Evolutionary conservation across 2,113 vertebrate genomes (phyloP).

Genomic region (Psophia crepitans): DNA sequence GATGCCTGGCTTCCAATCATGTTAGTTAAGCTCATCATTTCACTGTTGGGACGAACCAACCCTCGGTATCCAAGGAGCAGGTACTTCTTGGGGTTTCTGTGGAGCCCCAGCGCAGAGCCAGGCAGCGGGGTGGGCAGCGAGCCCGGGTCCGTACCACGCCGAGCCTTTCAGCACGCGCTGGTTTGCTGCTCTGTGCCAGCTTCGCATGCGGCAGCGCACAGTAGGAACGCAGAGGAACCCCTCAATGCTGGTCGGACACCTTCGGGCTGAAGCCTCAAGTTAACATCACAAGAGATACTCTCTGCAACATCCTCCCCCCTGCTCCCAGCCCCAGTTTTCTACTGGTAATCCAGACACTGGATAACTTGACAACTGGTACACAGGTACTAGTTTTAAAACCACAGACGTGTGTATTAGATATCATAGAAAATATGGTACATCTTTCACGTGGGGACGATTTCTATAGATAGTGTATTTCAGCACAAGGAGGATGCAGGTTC

Average conservation of each 20-base stretch:
- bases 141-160: neutral
- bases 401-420: neutral
- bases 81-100: neutral
- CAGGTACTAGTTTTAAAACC: slow-evolving; percentile 24
- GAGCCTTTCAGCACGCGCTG: neutral
- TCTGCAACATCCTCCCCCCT: neutral
- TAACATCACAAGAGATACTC: neutral
- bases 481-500: neutral
- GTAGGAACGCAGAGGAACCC: neutral
- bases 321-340: neutral
- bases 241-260: neutral
- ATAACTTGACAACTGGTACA: neutral
- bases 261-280: neutral
- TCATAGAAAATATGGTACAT: slow-evolving; percentile 3
- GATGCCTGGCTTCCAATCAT: rapidly evolving
- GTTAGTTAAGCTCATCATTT: neutral
- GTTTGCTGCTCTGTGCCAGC: neutral
- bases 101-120: neutral
- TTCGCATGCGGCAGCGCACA: neutral
- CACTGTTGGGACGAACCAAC: neutral
- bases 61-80: neutral
- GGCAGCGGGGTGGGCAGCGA: neutral
- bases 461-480: neutral
- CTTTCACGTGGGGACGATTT: neutral
- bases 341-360: neutral